These are phyloP conservation scores for Drosophila cyrtoloma DNA, from an alignment of 2,888 invertebrate genomes.

Conservation along the genomic window DNA sequence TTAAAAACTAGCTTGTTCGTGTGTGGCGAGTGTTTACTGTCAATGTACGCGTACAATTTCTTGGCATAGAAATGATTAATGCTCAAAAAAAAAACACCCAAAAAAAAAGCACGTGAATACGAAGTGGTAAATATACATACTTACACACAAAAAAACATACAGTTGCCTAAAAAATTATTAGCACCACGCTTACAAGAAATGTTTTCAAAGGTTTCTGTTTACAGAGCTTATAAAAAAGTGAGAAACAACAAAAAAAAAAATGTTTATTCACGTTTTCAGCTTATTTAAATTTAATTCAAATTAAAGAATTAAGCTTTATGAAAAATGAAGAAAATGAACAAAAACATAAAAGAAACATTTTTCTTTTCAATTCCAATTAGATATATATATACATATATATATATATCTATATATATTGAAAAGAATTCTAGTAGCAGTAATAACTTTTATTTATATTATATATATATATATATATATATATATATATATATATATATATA, in stretches of 20 bases:
- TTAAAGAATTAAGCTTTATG: background rate
- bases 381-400: too few relatives aligned
- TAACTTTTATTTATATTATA: too few relatives aligned
- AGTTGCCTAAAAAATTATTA: background rate
- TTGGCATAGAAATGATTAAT: conserved; percentile 13
- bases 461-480: too few relatives aligned
- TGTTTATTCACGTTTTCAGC: background rate
- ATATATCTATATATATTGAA: too few relatives aligned
- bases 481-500: too few relatives aligned
- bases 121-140: background rate
- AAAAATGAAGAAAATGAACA: fast-evolving
- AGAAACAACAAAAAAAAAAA: background rate
- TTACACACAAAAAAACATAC: background rate
- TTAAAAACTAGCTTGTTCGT: background rate
- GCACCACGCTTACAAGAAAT: background rate
- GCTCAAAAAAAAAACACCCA: background rate
- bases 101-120: conserved; percentile 16
- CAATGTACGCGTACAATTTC: background rate
- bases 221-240: too few relatives aligned
- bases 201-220: background rate
- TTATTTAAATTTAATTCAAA: background rate
- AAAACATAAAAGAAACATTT: background rate
- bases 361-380: too few relatives aligned
- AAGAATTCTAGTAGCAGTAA: too few relatives aligned
- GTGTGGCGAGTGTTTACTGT: background rate